Evolutionary conservation across 2,888 invertebrate species (phyloP), one percentile per base, ranked within the genome.

Genomic region (Microplitis deprimator): DNA sequence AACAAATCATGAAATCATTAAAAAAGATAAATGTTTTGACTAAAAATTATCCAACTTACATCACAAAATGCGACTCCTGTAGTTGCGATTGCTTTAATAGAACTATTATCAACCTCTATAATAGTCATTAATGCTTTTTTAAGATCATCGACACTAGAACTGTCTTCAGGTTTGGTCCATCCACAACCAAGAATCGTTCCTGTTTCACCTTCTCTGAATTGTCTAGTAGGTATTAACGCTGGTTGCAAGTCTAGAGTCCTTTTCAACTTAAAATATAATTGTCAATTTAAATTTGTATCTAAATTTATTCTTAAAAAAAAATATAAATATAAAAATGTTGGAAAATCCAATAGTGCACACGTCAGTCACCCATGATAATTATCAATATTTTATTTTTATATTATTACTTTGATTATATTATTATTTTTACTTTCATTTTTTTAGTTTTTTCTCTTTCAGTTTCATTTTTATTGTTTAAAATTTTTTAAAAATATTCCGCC

Each of bases 181-280:
- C 70, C 70, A 50, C 70, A 70, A 17, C 70, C 70, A 60, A 70
- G 70, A 8, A 50, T 38, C 20, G 20, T 16, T 17, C 70, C 70
- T 6, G 7, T 16, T 20, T 70, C 50, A 16, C 70, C 60, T 13
- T 5, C 10, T 6, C 5, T 13, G 20, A 10, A 16, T 13, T 41
- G 17, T 17, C 29, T 8, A 5, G n/a, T 6, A 20, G 70, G 70
- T 10, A 70, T 17, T 3, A 6, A 6, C 1, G 70, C 70, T 20
- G 70, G 70, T 70, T 50, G 60, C 60, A 1, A 70, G 5, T 59
- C 10, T 16, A 10, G 16, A 40, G 16, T 67, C 67, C n/a, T 67
- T 29, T 67, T 38, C 29, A 67, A n/a, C 67, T 67, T 7, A 0
- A 4, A 29, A 29, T 29, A 29, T 29, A 29, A 29, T 29, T 29